phyloP scores from a whole-genome alignment of 2,113 vertebrate species.

The Clarias magur region DNA sequence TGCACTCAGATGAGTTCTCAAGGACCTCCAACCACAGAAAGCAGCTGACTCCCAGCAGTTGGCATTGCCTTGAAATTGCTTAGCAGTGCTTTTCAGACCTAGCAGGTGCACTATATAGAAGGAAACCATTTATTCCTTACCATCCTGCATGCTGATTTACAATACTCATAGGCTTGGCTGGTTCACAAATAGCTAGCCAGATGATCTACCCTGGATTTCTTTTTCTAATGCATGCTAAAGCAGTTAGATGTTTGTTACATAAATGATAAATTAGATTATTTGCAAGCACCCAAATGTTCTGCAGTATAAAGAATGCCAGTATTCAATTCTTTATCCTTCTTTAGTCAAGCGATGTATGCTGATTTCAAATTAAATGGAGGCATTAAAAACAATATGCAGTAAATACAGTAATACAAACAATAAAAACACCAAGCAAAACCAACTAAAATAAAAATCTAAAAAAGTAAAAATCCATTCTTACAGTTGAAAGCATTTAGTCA shows the following conservation, averaged over 20 bases:
- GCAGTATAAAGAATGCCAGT: background rate
- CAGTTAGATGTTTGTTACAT: slow-evolving; percentile 5
- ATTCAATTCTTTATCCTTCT: background rate
- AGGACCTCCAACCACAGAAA: slow-evolving; percentile 7
- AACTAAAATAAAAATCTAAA: background rate
- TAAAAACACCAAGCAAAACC: background rate
- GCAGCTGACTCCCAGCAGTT: slow-evolving; percentile 22
- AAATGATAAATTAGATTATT: slow-evolving; percentile 2
- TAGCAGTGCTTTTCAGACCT: background rate
- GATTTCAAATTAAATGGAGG: background rate
- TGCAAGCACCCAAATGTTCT: slow-evolving; percentile 14
- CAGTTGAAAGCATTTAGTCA: background rate
- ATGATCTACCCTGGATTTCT: background rate
- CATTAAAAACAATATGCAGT: background rate
- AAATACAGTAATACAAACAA: background rate
- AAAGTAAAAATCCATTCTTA: background rate
- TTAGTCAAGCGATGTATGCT: background rate
- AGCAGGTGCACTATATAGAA: slow-evolving; percentile 3
- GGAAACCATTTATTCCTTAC: background rate
- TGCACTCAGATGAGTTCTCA: slow-evolving; percentile 14
- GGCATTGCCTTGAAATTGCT: slow-evolving; percentile 18
- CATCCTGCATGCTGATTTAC: background rate
- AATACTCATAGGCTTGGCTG: background rate
- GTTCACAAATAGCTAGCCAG: background rate
- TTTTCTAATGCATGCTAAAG: background rate